phyloP scores from a whole-genome alignment of 2,888 invertebrate species.

The Zygogramma bicolorata region DNA sequence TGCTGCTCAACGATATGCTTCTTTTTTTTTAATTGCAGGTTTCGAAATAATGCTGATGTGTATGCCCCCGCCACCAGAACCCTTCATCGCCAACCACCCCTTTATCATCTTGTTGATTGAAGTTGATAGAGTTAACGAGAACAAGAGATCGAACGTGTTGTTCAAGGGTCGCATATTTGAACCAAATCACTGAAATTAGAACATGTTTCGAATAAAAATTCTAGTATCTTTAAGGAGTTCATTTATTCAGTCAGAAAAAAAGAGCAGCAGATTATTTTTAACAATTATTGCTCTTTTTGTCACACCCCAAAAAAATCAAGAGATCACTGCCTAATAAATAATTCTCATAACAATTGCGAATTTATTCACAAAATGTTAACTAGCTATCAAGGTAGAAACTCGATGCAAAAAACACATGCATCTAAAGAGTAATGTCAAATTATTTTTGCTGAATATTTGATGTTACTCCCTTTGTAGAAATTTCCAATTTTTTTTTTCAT shows the following conservation, averaged over 20 bases:
- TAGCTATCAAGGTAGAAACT: no score
- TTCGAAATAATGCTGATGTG: slow-evolving; percentile 10
- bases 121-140: neutral
- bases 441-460: no score
- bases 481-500: no score
- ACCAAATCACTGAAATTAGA: slow-evolving; percentile 14
- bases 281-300: no score
- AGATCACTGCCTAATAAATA: no score
- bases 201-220: neutral
- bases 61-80: slow-evolving; percentile 26
- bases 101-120: slow-evolving; percentile 33
- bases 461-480: no score
- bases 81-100: slow-evolving; percentile 38
- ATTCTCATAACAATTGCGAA: no score
- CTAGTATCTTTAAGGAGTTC: neutral
- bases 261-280: neutral
- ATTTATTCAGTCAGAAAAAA: neutral
- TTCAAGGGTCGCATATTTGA: slow-evolving; percentile 35
- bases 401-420: no score
- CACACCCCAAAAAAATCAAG: no score
- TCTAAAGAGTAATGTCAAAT: no score
- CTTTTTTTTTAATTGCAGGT: slow-evolving; percentile 20
- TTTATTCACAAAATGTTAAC: no score
- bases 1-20: neutral
- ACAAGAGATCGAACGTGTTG: slow-evolving; percentile 7